Percentiles rank a stretch among this genome's conserved stretches.
These are phyloP conservation scores for Hylaeus anthracinus DNA, from an alignment of 1,140 invertebrate genomes.

Conservation along the genomic window DNA sequence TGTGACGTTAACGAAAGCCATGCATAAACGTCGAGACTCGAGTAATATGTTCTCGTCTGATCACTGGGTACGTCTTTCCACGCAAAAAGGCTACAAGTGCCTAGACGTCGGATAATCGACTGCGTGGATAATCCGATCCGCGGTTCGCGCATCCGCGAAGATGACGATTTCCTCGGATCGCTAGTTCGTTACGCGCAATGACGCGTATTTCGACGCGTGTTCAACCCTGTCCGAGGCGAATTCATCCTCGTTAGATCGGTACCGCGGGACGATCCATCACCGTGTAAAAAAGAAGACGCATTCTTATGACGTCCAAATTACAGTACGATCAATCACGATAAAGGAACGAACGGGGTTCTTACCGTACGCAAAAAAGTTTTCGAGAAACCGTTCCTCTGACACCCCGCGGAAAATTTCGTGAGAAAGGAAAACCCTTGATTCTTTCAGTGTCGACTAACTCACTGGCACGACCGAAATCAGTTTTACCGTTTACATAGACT, in stretches of 20 bases:
- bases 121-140: background rate
- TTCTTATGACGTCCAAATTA: slow-evolving; percentile 49
- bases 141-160: slow-evolving; percentile 13
- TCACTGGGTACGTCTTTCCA: background rate
- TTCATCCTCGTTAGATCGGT: slow-evolving; percentile 49
- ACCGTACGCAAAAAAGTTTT: background rate
- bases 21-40: background rate
- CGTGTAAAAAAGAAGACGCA: slow-evolving; percentile 23
- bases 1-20: background rate
- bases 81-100: background rate
- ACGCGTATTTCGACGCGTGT: slow-evolving; percentile 33
- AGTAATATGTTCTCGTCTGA: background rate
- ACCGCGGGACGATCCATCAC: slow-evolving; percentile 36
- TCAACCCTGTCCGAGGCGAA: slow-evolving; percentile 38
- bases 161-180: slow-evolving; percentile 34
- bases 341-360: slow-evolving; percentile 16
- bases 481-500: too few relatives aligned
- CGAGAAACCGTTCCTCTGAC: background rate
- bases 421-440: background rate
- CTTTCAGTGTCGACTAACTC: background rate
- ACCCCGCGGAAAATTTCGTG: background rate
- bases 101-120: background rate
- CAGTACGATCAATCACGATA: slow-evolving; percentile 45
- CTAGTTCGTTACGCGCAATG: slow-evolving; percentile 34
- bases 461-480: too few relatives aligned